Evolutionary conservation across 2,113 vertebrate genomes (phyloP).

Genomic region (Poeciliopsis turrubarensis): DNA sequence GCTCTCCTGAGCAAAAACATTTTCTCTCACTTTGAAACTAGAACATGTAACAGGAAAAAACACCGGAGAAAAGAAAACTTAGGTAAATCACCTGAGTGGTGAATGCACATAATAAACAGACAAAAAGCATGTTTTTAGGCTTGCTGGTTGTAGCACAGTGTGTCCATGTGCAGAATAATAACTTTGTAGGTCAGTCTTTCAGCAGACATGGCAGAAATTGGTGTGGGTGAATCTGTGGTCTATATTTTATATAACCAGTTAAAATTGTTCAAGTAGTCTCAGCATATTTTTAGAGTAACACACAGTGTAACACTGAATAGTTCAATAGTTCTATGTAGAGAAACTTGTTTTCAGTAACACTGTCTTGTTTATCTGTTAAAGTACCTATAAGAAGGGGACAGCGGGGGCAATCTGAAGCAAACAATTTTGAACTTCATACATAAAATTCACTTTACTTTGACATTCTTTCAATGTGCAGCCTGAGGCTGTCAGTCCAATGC

Average conservation of each 20-base stretch:
- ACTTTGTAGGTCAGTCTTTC: not conserved
- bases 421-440: constrained; percentile 5
- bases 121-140: not conserved
- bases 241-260: no score
- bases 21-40: not conserved
- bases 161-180: not conserved
- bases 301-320: no score
- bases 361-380: not conserved
- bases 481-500: constrained; percentile 22
- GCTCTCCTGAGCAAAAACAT: no score
- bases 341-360: not conserved
- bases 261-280: no score
- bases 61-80: not conserved
- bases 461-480: constrained; percentile 14
- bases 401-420: not conserved
- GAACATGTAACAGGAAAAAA: not conserved
- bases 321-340: not conserved
- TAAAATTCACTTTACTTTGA: constrained; percentile 10
- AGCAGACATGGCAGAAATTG: no score
- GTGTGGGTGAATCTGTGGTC: no score
- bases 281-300: no score
- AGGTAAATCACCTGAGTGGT: not conserved
- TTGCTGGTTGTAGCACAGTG: not conserved
- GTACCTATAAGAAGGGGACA: not conserved
- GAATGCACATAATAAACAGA: not conserved